phyloP scores from a whole-genome alignment of 2,113 vertebrate species.

The Alaudala cheleensis region DNA sequence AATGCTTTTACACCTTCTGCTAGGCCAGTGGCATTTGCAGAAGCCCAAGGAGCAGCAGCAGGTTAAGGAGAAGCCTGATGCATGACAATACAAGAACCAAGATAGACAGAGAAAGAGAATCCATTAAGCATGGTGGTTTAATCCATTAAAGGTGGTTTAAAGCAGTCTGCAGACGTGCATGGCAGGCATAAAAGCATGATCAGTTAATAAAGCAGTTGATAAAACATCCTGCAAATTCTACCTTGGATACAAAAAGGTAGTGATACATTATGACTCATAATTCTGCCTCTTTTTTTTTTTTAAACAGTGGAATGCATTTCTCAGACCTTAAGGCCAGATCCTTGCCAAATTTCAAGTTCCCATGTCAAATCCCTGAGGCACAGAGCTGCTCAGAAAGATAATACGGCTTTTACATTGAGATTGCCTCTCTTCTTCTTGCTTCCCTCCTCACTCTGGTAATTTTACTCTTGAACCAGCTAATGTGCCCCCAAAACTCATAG shows the following conservation, averaged over 20 bases:
- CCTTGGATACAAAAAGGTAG: background rate
- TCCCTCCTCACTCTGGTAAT: background rate
- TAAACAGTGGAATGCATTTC: background rate
- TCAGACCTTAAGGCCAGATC: conserved; percentile 7
- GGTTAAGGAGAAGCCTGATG: background rate
- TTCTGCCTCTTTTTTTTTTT: background rate
- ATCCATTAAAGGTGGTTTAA: background rate
- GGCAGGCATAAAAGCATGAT: background rate
- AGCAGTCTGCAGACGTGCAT: background rate
- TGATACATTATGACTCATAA: background rate
- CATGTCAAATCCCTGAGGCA: background rate
- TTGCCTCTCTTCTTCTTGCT: background rate
- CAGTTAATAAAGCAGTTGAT: background rate
- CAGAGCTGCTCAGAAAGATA: background rate
- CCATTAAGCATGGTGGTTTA: background rate
- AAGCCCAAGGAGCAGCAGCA: background rate
- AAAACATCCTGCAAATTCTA: background rate
- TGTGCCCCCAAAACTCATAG: background rate
- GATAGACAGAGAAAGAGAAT: background rate
- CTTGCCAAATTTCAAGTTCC: conserved; percentile 18
- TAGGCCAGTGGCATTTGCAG: background rate
- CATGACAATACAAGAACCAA: background rate
- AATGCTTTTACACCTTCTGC: background rate
- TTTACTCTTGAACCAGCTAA: background rate
- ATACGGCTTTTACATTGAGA: background rate